Base-by-base conservation (phyloP, 2,113 vertebrate genomes). In the Labrus mixtus region DNA sequence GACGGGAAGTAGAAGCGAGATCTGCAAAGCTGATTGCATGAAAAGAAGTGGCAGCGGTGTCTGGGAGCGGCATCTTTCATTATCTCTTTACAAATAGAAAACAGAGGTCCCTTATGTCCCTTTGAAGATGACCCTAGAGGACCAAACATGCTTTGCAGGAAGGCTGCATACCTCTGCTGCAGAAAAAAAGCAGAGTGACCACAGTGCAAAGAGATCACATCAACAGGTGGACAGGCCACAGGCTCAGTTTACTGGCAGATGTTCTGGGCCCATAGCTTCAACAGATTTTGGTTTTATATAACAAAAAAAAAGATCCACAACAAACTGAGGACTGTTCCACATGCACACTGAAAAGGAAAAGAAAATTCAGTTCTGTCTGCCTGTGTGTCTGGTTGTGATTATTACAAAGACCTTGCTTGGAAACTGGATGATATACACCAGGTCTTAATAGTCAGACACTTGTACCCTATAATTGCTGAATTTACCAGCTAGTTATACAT, bases 361-460 rank as follows among this genome's bases (percentile, higher is more conserved):
- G 33, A 59, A n/a, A 54, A 63, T 65, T 73, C 6, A 65, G 25
- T 37, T 79, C 46, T 66, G 71, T 79, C 62, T 81, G 50, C 58
- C 68, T 80, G n/a, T 36, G 19, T 58, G 82, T 91, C 89, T 91
- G 89, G 66, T 70, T 82, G 64, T 85, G 61, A 89, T 91, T 86
- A 88, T 91, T 84, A 88, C 37, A 65, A 73, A 80, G 68, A 46
- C 75, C 73, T 80, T 65, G 50, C 39, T 74, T 57, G 73, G 59
- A 87, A 87, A 64, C 12, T 13, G 13, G 2, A 29, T 88, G 82
- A 90, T 74, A 62, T 11, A 82, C 54, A 76, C 62, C 76, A 91
- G 81, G 85, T 73, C 33, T 63, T 61, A 37, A 59, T 39, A 74
- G 85, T 58, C 23, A 63, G 57, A 79, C 68, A 71, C 76, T 85